A percentile compares a stretch with the other conserved stretches of the same genome.
Conservation (phyloP, 2,113 vertebrate species). For the Hypomesus transpacificus region DNA sequence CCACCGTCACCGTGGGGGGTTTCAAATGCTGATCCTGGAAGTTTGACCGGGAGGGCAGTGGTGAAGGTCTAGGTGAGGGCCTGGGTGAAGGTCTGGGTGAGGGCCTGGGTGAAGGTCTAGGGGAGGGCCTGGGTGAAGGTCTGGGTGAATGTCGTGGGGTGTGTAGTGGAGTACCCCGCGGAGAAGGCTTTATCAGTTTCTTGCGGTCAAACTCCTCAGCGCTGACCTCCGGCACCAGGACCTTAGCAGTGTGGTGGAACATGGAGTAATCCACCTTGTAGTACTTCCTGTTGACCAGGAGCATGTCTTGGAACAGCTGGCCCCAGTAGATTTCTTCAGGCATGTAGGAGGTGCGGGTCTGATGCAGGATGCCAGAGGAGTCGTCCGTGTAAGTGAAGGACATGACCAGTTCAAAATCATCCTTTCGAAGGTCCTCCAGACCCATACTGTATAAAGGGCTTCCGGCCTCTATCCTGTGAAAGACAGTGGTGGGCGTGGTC, state of each 20-base stretch:
- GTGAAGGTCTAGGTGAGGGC: conserved; percentile 18
- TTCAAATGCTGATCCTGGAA: conserved; percentile 13
- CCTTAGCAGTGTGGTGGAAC: conserved; percentile 87
- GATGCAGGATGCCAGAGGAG: conserved; percentile 88
- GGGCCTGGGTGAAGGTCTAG: not conserved
- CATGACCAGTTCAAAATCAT: conserved; percentile 91
- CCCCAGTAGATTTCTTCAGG: conserved; percentile 92
- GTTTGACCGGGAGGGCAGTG: not conserved
- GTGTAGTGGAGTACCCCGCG: not conserved
- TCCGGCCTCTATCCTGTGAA: conserved; percentile 79
- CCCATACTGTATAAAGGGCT: conserved; percentile 87
- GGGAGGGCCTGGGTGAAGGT: conserved; percentile 17
- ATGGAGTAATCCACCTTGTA: conserved; percentile 87
- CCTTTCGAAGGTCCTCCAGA: conserved; percentile 75
- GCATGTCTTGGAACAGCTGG: conserved; percentile 86
- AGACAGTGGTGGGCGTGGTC: conserved; percentile 81
- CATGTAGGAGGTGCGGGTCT: conserved; percentile 87
- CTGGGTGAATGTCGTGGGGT: conserved; percentile 15
- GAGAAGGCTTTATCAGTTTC: conserved; percentile 68
- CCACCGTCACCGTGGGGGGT: conserved; percentile 39
- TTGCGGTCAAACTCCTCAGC: conserved; percentile 79
- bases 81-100: conserved; percentile 15
- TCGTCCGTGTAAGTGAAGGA: conserved; percentile 92
- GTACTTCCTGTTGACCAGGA: conserved; percentile 77
- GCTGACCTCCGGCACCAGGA: conserved; percentile 81